Conservation (phyloP, 2,888 invertebrate genomes). For the Iphiclides podalirius region DNA sequence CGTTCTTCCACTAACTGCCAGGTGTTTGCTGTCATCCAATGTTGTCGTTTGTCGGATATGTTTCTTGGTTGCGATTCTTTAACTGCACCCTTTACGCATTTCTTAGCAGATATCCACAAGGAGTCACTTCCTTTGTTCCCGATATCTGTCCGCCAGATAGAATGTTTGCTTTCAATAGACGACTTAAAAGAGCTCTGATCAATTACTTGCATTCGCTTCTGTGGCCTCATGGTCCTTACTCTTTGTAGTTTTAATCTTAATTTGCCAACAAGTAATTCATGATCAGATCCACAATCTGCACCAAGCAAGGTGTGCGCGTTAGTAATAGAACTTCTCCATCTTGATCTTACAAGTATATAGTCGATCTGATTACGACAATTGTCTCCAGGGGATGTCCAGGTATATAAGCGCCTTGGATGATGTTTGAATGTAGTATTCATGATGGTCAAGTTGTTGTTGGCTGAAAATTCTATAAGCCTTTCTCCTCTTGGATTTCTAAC, state of each 20-base stretch:
- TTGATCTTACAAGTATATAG: not conserved
- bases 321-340: conserved; percentile 25
- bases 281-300: conserved; percentile 19
- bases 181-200: no score
- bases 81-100: no score
- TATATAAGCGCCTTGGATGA: not conserved
- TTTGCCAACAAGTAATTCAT: conserved; percentile 10
- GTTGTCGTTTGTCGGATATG: no score
- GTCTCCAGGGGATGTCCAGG: not conserved
- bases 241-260: conserved; percentile 2
- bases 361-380: not conserved
- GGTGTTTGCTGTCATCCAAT: no score
- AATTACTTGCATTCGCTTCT: no score
- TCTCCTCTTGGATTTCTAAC: not conserved
- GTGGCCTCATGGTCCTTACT: no score
- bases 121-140: no score
- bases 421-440: not conserved
- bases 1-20: no score
- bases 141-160: no score
- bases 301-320: conserved; percentile 24
- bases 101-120: no score
- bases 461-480: not conserved
- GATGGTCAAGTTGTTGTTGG: not conserved
- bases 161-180: no score
- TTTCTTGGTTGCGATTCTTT: no score